Evolutionary conservation across 1,140 invertebrate species (phyloP).

Genomic region (Lepeophtheirus salmonis): DNA sequence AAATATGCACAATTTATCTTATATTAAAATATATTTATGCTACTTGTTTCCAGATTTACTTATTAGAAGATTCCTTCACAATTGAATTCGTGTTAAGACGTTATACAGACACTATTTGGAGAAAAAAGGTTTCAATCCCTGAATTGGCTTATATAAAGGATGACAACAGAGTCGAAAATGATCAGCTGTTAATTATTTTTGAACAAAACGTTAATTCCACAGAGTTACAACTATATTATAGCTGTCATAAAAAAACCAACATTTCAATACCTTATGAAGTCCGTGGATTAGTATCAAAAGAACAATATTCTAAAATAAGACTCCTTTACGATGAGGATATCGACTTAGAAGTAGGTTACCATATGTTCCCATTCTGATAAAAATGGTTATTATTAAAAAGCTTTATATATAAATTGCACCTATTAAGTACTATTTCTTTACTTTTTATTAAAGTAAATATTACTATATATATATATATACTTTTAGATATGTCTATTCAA

Average conservation of each 20-base stretch:
- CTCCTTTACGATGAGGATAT: conserved; percentile 2
- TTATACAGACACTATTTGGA: conserved; percentile 4
- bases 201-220: background rate
- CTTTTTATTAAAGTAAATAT: no score
- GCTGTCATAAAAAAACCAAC: background rate
- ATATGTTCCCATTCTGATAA: background rate
- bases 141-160: background rate
- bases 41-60: conserved; percentile 10
- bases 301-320: background rate
- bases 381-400: background rate
- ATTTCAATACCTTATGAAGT: background rate
- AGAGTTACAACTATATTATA: background rate
- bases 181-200: background rate
- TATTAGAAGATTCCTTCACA: conserved; percentile 10
- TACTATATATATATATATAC: no score
- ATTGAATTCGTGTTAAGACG: conserved; percentile 1
- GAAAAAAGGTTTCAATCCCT: background rate
- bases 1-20: no score
- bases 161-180: background rate
- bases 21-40: no score
- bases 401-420: no score
- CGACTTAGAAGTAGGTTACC: background rate
- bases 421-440: no score
- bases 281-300: background rate
- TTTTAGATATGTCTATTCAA: no score